Evolutionary conservation across 2,888 invertebrate species (phyloP).

Genomic region (Pseudanteris insignis): DNA sequence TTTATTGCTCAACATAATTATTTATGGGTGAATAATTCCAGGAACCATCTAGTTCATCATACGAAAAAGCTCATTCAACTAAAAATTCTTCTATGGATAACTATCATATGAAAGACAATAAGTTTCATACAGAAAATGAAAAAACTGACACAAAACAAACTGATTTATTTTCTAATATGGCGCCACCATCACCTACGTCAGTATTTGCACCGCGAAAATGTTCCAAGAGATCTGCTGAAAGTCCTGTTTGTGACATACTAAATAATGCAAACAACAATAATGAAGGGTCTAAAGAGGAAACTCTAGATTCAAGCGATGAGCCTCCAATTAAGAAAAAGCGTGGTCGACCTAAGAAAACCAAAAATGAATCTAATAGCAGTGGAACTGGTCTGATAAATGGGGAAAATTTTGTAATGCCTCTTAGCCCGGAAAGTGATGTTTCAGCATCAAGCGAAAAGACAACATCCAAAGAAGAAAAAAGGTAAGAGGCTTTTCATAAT

Average conservation of each 20-base stretch:
- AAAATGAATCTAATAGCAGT: slow-evolving; percentile 33
- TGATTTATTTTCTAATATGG: slow-evolving; percentile 49
- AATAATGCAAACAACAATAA: slow-evolving; percentile 60
- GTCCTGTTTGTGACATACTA: slow-evolving; percentile 57
- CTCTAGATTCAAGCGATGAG: slow-evolving; percentile 45
- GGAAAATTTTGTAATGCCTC: slow-evolving; percentile 63
- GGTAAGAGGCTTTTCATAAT: slow-evolving; percentile 51
- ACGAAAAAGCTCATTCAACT: no score
- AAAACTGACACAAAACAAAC: slow-evolving; percentile 11
- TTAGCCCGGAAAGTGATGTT: slow-evolving; percentile 66
- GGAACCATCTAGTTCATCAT: slow-evolving; percentile 3
- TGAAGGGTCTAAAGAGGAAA: slow-evolving; percentile 48
- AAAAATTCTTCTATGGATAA: not conserved
- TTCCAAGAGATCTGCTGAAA: slow-evolving; percentile 48
- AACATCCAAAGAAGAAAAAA: slow-evolving; percentile 59
- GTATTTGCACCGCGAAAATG: slow-evolving; percentile 52
- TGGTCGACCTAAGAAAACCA: slow-evolving; percentile 55
- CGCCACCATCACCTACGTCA: slow-evolving; percentile 46
- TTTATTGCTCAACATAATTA: no score
- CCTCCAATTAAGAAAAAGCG: slow-evolving; percentile 52
- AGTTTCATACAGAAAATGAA: not conserved
- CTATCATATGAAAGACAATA: not conserved
- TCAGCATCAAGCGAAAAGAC: slow-evolving; percentile 62
- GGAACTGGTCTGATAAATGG: slow-evolving; percentile 54
- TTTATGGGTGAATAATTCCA: slow-evolving; percentile 1